phyloP scores from a whole-genome alignment of 2,888 invertebrate genomes.

The Drosophila greeni region DNA sequence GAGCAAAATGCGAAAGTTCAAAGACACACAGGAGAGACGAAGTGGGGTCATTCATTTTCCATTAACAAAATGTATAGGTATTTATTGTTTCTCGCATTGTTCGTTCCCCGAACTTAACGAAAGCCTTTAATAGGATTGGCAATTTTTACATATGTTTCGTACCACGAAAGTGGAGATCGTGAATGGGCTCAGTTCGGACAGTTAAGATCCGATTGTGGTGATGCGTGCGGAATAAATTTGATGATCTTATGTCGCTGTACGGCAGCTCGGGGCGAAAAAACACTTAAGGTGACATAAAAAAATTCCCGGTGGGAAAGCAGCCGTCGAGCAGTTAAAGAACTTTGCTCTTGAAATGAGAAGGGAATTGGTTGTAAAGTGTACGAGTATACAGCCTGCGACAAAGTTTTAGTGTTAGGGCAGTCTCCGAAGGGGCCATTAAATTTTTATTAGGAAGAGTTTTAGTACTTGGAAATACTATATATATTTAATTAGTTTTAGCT shows the following conservation, averaged over 20 bases:
- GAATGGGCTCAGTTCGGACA: conserved; percentile 45
- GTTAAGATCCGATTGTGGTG: conserved; percentile 33
- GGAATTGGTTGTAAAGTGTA: conserved; percentile 21
- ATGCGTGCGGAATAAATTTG: conserved; percentile 43
- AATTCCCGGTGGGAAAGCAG: conserved; percentile 34
- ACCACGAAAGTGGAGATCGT: conserved; percentile 37
- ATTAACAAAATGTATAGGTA: conserved; percentile 50
- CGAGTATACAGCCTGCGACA: conserved; percentile 23
- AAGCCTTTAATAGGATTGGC: conserved; percentile 70
- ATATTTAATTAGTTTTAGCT: conserved; percentile 23
- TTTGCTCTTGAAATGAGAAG: conserved; percentile 17
- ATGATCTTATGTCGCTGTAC: conserved; percentile 52
- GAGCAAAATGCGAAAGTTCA: conserved; percentile 63
- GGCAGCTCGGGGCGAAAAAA: conserved; percentile 11
- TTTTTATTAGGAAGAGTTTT: conserved; percentile 17
- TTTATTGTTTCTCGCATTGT: conserved; percentile 37
- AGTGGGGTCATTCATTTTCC: conserved; percentile 43
- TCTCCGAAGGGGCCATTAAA: conserved; percentile 21
- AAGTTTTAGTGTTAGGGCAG: conserved; percentile 38
- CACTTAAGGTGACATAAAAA: conserved; percentile 33
- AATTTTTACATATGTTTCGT: conserved; percentile 63
- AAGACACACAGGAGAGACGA: conserved; percentile 28
- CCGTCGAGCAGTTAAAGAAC: conserved; percentile 10
- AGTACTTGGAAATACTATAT: conserved; percentile 13
- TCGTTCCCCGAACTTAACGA: conserved; percentile 19